Evolutionary conservation across 30 jellyfish, hydroid and myxozoan species (phyloP).

Genomic region (Hydra vulgaris): DNA sequence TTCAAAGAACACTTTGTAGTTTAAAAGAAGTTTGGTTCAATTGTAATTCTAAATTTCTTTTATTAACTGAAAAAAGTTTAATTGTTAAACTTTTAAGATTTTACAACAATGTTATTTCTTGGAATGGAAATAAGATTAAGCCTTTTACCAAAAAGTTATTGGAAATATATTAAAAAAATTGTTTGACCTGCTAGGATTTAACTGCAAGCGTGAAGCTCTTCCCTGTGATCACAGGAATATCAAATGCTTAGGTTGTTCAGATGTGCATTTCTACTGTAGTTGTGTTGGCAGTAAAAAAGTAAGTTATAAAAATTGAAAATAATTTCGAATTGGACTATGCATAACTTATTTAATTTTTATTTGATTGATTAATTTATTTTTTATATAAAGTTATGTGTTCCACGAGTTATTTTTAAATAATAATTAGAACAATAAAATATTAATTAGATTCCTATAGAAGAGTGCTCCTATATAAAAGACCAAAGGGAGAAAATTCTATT

Average conservation of each 20-base stretch:
- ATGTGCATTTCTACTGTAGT: background rate
- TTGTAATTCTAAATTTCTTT: background rate
- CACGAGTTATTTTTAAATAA: no score
- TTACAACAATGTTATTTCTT: no score
- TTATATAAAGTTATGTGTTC: background rate
- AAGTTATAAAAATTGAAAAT: background rate
- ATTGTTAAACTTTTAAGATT: background rate
- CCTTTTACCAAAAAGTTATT: background rate
- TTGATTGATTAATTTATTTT: no score
- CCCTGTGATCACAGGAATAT: background rate
- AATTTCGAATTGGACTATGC: background rate
- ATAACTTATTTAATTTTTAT: no score
- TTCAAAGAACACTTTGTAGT: background rate
- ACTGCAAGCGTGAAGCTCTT: background rate
- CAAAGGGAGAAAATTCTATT: background rate
- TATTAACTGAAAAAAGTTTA: background rate
- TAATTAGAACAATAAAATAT: no score
- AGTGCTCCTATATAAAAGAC: background rate
- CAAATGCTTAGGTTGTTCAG: background rate
- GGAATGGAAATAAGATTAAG: no score
- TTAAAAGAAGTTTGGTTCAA: background rate
- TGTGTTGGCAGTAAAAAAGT: background rate
- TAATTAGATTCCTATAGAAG: background rate
- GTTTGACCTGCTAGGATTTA: background rate
- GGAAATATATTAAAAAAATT: background rate